Conservation (phyloP, 2,113 vertebrate species). For the Caranx melampygus region DNA sequence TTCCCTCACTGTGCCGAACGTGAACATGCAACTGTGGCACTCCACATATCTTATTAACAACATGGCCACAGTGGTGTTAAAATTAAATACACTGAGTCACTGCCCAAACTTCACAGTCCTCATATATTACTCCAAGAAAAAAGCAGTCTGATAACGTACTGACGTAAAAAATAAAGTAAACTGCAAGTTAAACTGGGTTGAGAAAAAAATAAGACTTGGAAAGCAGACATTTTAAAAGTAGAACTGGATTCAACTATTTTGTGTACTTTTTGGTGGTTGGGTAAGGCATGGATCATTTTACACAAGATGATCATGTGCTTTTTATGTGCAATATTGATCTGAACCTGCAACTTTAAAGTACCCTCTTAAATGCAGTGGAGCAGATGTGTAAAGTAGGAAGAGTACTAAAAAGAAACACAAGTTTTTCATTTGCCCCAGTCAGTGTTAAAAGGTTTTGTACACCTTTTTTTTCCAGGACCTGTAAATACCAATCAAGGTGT, state of each 20-base stretch:
- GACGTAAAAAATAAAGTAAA: background rate
- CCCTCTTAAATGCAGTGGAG: no score
- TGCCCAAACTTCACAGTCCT: background rate
- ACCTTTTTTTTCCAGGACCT: background rate
- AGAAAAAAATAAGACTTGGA: no score
- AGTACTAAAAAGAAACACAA: no score
- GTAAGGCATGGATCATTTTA: background rate
- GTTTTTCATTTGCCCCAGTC: no score
- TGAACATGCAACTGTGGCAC: background rate
- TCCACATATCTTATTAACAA: background rate
- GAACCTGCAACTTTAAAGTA: no score
- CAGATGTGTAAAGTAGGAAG: no score
- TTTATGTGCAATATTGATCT: no score
- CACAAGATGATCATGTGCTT: no score
- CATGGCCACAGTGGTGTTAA: no score
- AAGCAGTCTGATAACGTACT: background rate
- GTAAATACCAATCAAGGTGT: background rate
- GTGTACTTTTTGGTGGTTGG: background rate
- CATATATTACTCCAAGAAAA: background rate
- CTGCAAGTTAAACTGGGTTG: no score
- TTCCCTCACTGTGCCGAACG: background rate
- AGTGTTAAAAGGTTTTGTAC: background rate
- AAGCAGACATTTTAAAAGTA: background rate
- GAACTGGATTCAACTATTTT: background rate
- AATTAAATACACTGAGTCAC: no score